Evolutionary conservation across 2,888 invertebrate genomes (phyloP), one percentile per base, ranked within the genome.

Genomic region (Apamea anceps): DNA sequence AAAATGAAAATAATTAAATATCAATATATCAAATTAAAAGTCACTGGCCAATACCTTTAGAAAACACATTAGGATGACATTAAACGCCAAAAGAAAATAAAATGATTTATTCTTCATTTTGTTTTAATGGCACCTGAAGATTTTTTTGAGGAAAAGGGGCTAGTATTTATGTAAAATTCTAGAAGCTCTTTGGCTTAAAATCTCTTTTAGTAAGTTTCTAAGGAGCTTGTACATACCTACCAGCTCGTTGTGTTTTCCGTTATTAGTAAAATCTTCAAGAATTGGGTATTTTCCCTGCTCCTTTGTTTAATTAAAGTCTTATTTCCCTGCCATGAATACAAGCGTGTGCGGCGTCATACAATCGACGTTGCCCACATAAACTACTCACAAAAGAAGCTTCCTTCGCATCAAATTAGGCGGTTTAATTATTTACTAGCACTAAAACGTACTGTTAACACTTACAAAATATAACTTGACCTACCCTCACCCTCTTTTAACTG

Each of bases 341-440:
- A 85, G 86, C 85, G 88, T 81, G 88, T 88, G 84, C 80, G 85
- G 85, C 91, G 93, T 93, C 93, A 92, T 94, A 88, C 94, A 94
- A 96, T 95, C 91, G 92, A 91, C 94, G 91, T 88, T 86, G 91
- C 93, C 88, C 92, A 92, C 95, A 93, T 96, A 96, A 96, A 96
- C 93, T 92, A 92, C 92, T 91, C 91, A 91, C 90, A 88, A 90
- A 92, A 92, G 91, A 92, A 92, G 92, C 92, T 94, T 94, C 94
- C 92, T 89, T 92, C 95, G 92, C 96, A 97, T 96, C 96, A 96
- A 97, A 97, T 97, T 97, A 96, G 95, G 94, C 89, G 94, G 93
- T 95, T 94, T 95, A 95, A 96, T 96, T 96, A 96, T 97, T 96
- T 96, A 96, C 96, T 95, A 94, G 94, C 94, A 95, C 93, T 97